Percentiles rank a stretch among this genome's conserved stretches.
These are phyloP conservation scores for Pedetes capensis DNA, from an alignment of 2,113 vertebrate species.

Conservation along the genomic window DNA sequence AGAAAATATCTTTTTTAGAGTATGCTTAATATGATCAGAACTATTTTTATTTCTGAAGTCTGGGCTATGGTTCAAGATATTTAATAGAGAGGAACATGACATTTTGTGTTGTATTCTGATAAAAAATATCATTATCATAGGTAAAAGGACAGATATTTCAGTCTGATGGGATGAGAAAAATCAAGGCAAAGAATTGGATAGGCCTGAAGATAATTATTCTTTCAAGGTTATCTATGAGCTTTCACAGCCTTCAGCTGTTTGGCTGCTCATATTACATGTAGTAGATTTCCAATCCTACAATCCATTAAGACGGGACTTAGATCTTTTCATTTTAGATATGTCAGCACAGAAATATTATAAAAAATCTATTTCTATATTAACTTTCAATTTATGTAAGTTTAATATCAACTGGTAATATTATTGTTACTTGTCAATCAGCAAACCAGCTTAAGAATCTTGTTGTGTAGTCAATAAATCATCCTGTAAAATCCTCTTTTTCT, in stretches of 20 bases:
- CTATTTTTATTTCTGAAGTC: not conserved
- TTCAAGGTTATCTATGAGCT: not conserved
- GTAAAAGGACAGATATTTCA: not conserved
- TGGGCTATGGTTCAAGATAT: not conserved
- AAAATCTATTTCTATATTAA: slow-evolving; percentile 43
- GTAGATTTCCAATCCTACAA: slow-evolving; percentile 38
- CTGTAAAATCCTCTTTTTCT: slow-evolving; percentile 60
- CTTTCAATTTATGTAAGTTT: slow-evolving; percentile 48
- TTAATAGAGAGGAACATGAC: not conserved
- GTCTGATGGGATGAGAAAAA: not conserved
- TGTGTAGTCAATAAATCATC: slow-evolving; percentile 66
- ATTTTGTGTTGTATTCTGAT: not conserved
- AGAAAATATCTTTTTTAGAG: not conserved
- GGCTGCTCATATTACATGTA: not conserved
- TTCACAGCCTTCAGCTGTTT: not conserved
- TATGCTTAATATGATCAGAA: not conserved
- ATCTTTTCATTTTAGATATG: slow-evolving; percentile 52
- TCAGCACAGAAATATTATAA: slow-evolving; percentile 28
- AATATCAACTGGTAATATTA: slow-evolving; percentile 59
- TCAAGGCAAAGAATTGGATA: not conserved
- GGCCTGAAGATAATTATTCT: not conserved
- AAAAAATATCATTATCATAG: not conserved
- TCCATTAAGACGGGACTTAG: slow-evolving; percentile 40
- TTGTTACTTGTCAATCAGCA: slow-evolving; percentile 66
- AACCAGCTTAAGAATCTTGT: slow-evolving; percentile 26